These are phyloP conservation scores for Narcine bancroftii DNA, from an alignment of 2,113 vertebrate genomes.

Conservation along the genomic window DNA sequence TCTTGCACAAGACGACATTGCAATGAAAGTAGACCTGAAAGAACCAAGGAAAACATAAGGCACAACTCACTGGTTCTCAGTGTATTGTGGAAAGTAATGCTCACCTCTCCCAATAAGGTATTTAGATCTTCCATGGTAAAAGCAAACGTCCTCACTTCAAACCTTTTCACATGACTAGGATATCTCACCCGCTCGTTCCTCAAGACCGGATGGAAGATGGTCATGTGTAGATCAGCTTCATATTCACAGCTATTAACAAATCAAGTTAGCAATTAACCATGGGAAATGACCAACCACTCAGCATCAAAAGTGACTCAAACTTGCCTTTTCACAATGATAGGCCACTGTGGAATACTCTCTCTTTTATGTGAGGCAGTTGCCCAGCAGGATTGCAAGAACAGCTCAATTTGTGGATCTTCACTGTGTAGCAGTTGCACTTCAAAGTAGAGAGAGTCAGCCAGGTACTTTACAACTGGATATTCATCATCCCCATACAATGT, in stretches of 20 bases:
- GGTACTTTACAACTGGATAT: constrained; percentile 52
- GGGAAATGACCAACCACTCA: background rate
- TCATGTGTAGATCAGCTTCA: constrained; percentile 42
- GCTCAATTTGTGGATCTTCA: constrained; percentile 48
- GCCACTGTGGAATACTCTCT: constrained; percentile 46
- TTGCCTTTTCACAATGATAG: constrained; percentile 48
- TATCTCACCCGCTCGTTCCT: constrained; percentile 42
- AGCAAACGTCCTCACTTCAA: constrained; percentile 53
- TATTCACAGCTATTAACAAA: constrained; percentile 47
- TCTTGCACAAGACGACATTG: constrained; percentile 48
- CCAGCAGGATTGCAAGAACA: constrained; percentile 52
- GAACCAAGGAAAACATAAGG: background rate
- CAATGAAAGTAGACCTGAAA: constrained; percentile 53
- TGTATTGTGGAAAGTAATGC: background rate
- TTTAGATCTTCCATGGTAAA: constrained; percentile 43
- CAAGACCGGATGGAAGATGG: constrained; percentile 43
- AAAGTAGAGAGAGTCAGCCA: constrained; percentile 53
- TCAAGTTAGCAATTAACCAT: too few relatives aligned
- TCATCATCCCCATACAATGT: constrained; percentile 45
- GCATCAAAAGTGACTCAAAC: background rate
- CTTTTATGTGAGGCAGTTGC: constrained; percentile 44
- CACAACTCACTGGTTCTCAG: too few relatives aligned
- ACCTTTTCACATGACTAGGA: constrained; percentile 52
- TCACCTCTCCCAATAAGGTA: constrained; percentile 44
- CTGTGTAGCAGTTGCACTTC: constrained; percentile 50